Evolutionary conservation across 1,140 invertebrate genomes (phyloP).

Genomic region (Bacillus rossius): DNA sequence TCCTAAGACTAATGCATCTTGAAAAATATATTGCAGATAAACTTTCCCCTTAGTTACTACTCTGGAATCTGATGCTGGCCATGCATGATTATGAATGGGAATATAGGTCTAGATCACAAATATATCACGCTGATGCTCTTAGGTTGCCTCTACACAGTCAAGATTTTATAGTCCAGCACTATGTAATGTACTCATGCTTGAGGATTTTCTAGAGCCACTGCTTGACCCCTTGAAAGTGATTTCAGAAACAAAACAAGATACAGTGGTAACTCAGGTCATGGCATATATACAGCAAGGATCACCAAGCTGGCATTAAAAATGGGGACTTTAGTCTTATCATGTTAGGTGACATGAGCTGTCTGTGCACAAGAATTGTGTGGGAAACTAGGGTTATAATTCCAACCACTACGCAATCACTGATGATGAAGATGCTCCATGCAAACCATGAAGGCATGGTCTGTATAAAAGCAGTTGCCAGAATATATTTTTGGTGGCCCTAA

Average conservation of each 20-base stretch:
- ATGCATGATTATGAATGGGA: neutral
- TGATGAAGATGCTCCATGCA: constrained; percentile 34
- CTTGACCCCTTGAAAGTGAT: constrained; percentile 1
- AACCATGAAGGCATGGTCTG: constrained; percentile 31
- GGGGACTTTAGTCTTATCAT: neutral
- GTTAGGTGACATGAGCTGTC: constrained; percentile 7
- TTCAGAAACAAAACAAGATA: neutral
- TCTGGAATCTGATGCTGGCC: neutral
- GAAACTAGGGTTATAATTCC: constrained; percentile 32
- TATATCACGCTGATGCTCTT: neutral
- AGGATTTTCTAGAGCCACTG: constrained; percentile 1
- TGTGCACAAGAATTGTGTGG: constrained; percentile 9
- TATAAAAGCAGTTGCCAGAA: constrained; percentile 40
- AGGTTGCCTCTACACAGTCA: neutral
- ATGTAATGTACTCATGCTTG: constrained; percentile 9
- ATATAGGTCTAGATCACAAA: neutral
- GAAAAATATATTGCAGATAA: too few relatives aligned
- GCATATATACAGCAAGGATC: neutral
- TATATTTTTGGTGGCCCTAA: constrained; percentile 38
- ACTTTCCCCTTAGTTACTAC: too few relatives aligned
- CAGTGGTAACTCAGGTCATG: neutral
- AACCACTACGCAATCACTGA: constrained; percentile 9
- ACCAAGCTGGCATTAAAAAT: constrained; percentile 1
- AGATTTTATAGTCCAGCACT: neutral
- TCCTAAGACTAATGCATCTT: too few relatives aligned